Conservation (phyloP, 2,113 vertebrate genomes). For the Equus quagga region DNA sequence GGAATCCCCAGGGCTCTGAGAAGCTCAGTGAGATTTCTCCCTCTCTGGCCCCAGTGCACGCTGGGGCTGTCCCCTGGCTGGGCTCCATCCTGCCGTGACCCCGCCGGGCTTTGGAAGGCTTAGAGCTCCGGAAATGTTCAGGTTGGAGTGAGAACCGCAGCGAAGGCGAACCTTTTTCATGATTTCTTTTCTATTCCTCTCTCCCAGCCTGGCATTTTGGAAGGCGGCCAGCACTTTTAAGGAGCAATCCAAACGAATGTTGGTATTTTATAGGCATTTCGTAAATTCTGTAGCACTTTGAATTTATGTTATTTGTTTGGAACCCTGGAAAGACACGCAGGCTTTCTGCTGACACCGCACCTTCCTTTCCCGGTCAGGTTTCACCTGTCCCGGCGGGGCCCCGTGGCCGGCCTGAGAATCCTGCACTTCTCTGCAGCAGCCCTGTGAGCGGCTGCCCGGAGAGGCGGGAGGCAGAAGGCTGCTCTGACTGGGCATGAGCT, state of each 20-base stretch:
- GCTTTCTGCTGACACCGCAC: neutral
- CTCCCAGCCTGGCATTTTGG: neutral
- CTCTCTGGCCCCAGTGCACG: fast-evolving
- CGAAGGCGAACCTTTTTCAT: neutral
- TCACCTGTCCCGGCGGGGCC: fast-evolving
- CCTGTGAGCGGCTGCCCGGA: neutral
- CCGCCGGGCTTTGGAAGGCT: neutral
- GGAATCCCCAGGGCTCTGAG: neutral
- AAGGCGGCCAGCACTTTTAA: neutral
- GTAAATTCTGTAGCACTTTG: neutral
- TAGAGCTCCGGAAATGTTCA: fast-evolving
- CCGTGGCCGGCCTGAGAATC: neutral
- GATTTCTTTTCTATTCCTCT: neutral
- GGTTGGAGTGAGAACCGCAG: fast-evolving
- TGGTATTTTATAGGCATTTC: neutral
- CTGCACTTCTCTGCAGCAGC: fast-evolving
- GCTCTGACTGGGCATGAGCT: fast-evolving
- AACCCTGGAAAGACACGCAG: neutral
- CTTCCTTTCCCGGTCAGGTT: neutral
- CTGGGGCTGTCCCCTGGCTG: fast-evolving
- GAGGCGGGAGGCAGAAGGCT: neutral
- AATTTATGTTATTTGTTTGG: neutral
- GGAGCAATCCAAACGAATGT: neutral
- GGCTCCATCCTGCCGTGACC: fast-evolving
- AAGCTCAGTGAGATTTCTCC: neutral